phyloP scores from a whole-genome alignment of 2,113 vertebrate genomes.

The Saimiri boliviensis region DNA sequence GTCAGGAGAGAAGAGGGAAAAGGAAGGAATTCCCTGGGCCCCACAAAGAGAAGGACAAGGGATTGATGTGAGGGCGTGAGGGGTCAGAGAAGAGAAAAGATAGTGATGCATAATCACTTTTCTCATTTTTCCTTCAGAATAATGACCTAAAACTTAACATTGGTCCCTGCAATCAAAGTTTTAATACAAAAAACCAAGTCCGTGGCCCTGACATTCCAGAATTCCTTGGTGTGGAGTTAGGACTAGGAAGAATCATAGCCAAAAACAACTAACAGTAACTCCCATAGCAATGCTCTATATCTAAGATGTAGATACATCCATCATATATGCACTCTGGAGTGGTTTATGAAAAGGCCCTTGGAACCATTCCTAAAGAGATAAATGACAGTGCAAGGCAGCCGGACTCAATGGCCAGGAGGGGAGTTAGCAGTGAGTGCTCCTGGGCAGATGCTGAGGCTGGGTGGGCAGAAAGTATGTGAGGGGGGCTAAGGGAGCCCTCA shows the following conservation, averaged over 20 bases:
- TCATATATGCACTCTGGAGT: background rate
- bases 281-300: background rate
- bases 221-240: background rate
- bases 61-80: background rate
- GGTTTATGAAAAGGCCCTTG: slow-evolving; percentile 37
- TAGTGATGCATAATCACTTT: background rate
- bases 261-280: background rate
- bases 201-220: background rate
- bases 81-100: background rate
- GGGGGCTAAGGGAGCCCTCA: background rate
- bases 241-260: background rate
- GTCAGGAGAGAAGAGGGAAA: background rate
- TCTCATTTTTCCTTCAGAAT: background rate
- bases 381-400: background rate
- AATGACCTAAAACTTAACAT: background rate
- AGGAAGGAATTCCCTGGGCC: background rate
- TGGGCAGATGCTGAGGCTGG: background rate
- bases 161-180: background rate
- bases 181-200: background rate
- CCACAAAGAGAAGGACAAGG: background rate
- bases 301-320: background rate
- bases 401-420: background rate
- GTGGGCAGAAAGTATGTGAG: background rate
- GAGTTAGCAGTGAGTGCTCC: background rate
- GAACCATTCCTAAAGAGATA: background rate